Evolutionary conservation across 1,140 invertebrate species (phyloP).

Genomic region (Bombyx mandarina): DNA sequence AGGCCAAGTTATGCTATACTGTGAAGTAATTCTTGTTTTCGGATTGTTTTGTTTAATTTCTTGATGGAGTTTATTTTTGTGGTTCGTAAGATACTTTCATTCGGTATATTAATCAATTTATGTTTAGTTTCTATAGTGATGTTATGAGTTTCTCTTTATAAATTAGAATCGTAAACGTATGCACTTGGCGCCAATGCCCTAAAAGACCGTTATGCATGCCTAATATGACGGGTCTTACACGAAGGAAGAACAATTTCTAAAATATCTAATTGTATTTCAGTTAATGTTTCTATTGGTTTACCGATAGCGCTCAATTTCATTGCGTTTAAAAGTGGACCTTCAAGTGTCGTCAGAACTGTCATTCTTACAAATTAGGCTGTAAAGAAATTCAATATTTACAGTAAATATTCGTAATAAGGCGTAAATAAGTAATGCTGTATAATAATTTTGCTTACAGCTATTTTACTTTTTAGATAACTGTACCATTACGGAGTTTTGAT

Average conservation of each 20-base stretch:
- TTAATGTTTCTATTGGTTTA: constrained; percentile 4
- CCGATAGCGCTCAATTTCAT: constrained; percentile 26
- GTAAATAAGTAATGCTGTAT: constrained; percentile 2
- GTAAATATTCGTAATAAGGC: constrained; percentile 6
- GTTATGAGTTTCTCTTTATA: constrained; percentile 11
- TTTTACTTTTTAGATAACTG: constrained; percentile 36
- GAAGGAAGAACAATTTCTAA: constrained; percentile 16
- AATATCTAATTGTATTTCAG: constrained; percentile 10
- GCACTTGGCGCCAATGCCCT: constrained; percentile 63
- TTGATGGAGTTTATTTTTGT: constrained; percentile 18
- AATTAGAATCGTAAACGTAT: constrained; percentile 53
- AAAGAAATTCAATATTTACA: constrained; percentile 27
- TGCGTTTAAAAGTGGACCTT: constrained; percentile 55
- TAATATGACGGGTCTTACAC: constrained; percentile 21
- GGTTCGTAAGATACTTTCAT: constrained; percentile 29
- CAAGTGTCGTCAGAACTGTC: constrained; percentile 66
- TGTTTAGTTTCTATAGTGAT: constrained; percentile 12
- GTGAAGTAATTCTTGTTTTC: constrained; percentile 24
- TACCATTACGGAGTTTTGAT: constrained; percentile 26
- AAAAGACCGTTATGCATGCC: constrained; percentile 56
- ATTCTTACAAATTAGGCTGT: constrained; percentile 46
- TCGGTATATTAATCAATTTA: constrained; percentile 7
- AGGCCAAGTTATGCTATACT: constrained; percentile 45
- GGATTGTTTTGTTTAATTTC: constrained; percentile 9
- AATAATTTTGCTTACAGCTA: constrained; percentile 4